Base-by-base conservation (phyloP, 2,113 vertebrate species). In the Serinus canaria region DNA sequence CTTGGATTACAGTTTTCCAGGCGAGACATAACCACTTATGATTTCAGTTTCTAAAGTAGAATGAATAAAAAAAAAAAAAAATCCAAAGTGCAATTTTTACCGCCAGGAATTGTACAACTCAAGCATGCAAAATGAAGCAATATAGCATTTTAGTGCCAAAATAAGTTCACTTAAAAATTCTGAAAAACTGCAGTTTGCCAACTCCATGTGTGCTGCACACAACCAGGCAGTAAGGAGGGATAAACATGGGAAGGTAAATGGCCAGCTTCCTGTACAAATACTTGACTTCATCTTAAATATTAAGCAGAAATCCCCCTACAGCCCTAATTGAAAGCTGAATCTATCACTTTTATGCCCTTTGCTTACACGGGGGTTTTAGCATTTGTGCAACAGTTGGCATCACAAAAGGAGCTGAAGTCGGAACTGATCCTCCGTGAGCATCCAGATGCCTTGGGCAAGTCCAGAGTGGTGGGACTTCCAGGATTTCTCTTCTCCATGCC, bases 101-200 rank as follows among this genome's bases (percentile, higher is more conserved):
- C 24, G 6, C 92, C 95, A 97, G 95, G 87, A 97, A 95, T 21
- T 93, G 83, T 91, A 84, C 59, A 92, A 58, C 18, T 94, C 64
- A 82, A 87, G 90, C 92, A 80, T 96, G 90, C 83, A 84, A 92
- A 96, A 95, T 95, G 93, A 97, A 97, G 90, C 81, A 96, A 95
- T 82, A 79, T 49, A 43, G 56, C 76, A 74, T 83, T 90, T 75
- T 68, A 85, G 69, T 93, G 96, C 95, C 95, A 97, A 96, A 96
- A 52, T 88, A 92, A 94, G 90, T 97, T 77, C 87, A 77, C 96
- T 95, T 66, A 68, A 84, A 82, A 92, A 84, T 96, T 95, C 79
- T 97, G 93, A 87, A 95, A 91, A 95, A 62, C 55, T 91, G 25
- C 11, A 4, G 11, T 82, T 95, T 97, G 95, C 94, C 96, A 97